Evolutionary conservation across 2,888 invertebrate species (phyloP), one percentile per base, ranked within the genome.

Genomic region (Exephanes ischioxanthus): DNA sequence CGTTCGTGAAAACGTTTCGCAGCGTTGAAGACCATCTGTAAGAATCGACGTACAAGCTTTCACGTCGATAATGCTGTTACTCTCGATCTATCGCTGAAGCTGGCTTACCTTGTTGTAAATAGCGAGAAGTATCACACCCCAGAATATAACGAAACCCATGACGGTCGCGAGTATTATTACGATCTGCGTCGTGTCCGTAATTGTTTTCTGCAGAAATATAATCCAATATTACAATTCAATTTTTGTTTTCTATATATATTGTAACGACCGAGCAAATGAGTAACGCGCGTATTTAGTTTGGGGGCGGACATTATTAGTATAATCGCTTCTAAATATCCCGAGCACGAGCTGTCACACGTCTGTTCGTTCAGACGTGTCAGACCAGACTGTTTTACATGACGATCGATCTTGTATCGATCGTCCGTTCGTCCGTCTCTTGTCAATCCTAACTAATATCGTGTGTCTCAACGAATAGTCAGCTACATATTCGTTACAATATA

Each of bases 1-100:
- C 90, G 87, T 68, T 94, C 92, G 89, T 96, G 95, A 61, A 96
- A 92, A 7, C 90, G 91, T 72, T 93, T 95, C 6, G 95, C 95
- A 6, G 95, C 96, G 84, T 91, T 91, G 53, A 95, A 91, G 6
- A 94, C 92, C n/a, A 90, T 89, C 92, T 92, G 81, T 51, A 88
- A 88, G 77, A 53, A 55, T 22, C 19, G 67, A 33, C 6, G 9
- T 55, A 19, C 0, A 70, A 55, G 4, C 19, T 22, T 19, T 14
- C 19, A n/a, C n/a, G 45, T 55, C 14, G n/a, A 37, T 2, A 30
- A 58, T 48, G 33, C 67, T 26, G 9, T 1, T 63, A 22, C 37
- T 22, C 22, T 41, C 19, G 9, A 51, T 68, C 11, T 14, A 19
- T 51, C 9, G 16, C 61, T 19, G 41, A 66, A 72, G 68, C n/a